Percentiles rank a stretch among this genome's conserved stretches.
phyloP scores from a whole-genome alignment of 2,888 invertebrate species.

The Yponomeuta sedellus region DNA sequence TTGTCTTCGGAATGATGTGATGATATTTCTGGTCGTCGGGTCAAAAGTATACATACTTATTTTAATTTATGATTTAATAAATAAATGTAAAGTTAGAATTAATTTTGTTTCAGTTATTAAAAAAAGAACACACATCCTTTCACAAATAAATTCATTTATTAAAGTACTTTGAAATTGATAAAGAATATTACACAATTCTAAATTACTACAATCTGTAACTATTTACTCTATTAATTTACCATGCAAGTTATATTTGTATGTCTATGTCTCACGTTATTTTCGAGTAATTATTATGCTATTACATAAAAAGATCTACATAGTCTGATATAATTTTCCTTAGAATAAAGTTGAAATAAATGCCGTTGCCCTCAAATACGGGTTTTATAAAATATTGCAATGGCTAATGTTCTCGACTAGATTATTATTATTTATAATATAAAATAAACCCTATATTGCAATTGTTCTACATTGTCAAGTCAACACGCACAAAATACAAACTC shows the following conservation, averaged over 20 bases:
- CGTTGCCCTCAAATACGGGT: conserved; percentile 12
- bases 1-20: not conserved
- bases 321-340: conserved; percentile 3
- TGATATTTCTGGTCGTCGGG: not conserved
- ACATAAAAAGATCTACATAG: not conserved
- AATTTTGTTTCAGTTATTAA: not conserved
- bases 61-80: conserved; percentile 3
- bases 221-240: conserved; percentile 41
- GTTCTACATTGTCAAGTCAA: conserved; percentile 19
- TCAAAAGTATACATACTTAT: not conserved
- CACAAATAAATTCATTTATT: conserved; percentile 39
- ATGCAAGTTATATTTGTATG: conserved; percentile 35
- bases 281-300: conserved; percentile 4
- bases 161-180: conserved; percentile 36
- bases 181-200: conserved; percentile 37
- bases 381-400: conserved; percentile 70
- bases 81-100: conserved; percentile 1
- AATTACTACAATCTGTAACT: conserved; percentile 19
- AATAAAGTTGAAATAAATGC: conserved; percentile 14
- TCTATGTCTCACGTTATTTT: conserved; percentile 7
- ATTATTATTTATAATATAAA: conserved; percentile 35
- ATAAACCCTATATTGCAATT: conserved; percentile 57
- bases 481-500: conserved; percentile 13
- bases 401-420: conserved; percentile 73
- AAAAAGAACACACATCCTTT: conserved; percentile 9